phyloP scores from a whole-genome alignment of 2,113 vertebrate genomes.

The Chamaetylas fuelleborni region DNA sequence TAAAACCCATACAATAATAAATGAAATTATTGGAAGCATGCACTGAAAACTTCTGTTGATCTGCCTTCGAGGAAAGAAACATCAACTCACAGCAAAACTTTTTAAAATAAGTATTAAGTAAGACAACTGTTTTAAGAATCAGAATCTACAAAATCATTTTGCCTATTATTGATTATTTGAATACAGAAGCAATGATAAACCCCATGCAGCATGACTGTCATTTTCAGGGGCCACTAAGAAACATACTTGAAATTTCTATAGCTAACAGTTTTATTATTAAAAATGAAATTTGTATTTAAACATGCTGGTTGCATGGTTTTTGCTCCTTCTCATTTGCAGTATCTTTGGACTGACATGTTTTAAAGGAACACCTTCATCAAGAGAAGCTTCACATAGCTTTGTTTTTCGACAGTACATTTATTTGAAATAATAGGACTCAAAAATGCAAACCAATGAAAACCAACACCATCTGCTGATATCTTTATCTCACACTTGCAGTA shows the following conservation, averaged over 20 bases:
- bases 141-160: neutral
- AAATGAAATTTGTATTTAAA: neutral
- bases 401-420: neutral
- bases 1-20: neutral
- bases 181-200: neutral
- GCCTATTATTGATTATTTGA: neutral
- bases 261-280: neutral
- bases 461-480: neutral
- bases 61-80: fast-evolving
- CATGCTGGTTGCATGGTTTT: neutral
- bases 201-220: neutral
- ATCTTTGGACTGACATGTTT: neutral
- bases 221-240: neutral
- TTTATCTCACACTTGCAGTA: neutral
- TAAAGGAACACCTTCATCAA: neutral
- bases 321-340: neutral
- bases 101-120: neutral
- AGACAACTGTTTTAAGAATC: neutral
- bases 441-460: neutral
- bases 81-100: neutral
- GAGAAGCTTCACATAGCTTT: neutral
- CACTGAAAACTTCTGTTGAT: neutral
- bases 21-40: neutral
- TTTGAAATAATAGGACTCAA: neutral
- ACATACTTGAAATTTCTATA: neutral